Conservation (phyloP, 2,797 vertebrate species). For the Discoglossus pictus region DNA sequence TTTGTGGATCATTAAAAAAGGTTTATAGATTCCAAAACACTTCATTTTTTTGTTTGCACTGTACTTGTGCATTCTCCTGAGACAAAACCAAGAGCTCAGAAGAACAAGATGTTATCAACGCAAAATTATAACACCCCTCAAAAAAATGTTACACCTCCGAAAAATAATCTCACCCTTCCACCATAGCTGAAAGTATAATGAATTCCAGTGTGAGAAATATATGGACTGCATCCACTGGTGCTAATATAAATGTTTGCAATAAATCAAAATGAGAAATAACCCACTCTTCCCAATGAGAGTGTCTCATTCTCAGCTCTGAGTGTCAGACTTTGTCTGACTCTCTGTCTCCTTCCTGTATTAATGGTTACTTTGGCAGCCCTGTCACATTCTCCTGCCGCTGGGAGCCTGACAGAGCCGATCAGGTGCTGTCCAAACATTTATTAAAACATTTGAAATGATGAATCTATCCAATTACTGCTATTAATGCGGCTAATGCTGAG, state of each 20-base stretch:
- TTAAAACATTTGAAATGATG: conserved; percentile 86
- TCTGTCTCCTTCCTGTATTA: conserved; percentile 64
- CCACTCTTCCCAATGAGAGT: conserved; percentile 40
- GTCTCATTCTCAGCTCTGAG: conserved; percentile 49
- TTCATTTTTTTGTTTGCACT: too few relatives aligned
- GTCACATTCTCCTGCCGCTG: conserved; percentile 72
- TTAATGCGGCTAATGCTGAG: conserved; percentile 86
- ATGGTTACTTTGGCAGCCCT: conserved; percentile 67
- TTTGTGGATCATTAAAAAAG: too few relatives aligned
- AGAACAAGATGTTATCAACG: conserved; percentile 4
- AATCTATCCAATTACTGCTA: conserved; percentile 87
- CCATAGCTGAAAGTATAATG: conserved; percentile 30
- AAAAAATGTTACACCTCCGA: conserved; percentile 37
- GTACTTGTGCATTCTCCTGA: too few relatives aligned
- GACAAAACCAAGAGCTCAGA: not conserved
- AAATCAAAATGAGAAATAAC: conserved; percentile 49
- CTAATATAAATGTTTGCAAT: conserved; percentile 51
- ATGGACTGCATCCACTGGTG: conserved; percentile 43
- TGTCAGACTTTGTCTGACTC: conserved; percentile 49
- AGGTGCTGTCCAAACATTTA: conserved; percentile 85
- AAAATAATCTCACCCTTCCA: conserved; percentile 44
- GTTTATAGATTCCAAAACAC: too few relatives aligned
- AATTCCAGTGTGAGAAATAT: conserved; percentile 38
- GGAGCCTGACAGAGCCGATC: conserved; percentile 76
- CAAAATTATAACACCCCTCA: conserved; percentile 27